Conservation (phyloP, 2,113 vertebrate genomes). For the Cheirogaleus medius region DNA sequence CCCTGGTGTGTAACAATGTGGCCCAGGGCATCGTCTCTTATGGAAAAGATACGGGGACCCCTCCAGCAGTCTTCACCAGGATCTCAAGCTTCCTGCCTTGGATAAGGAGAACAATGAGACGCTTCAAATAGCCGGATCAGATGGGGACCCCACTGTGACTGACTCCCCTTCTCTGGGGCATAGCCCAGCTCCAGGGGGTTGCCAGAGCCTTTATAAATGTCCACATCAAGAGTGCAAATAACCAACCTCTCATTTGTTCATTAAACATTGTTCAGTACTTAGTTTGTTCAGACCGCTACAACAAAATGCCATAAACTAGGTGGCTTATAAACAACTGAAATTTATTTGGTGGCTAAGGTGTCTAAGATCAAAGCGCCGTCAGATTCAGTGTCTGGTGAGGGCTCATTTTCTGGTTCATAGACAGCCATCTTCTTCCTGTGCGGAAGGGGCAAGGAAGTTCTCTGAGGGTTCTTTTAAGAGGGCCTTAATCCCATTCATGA, state of each 20-base stretch:
- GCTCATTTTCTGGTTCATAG: neutral
- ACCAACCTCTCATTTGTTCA: neutral
- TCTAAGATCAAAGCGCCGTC: neutral
- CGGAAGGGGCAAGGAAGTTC: neutral
- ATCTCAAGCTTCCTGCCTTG: constrained; percentile 47
- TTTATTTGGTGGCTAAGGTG: neutral
- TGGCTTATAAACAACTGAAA: neutral
- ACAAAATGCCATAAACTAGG: neutral
- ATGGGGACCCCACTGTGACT: neutral
- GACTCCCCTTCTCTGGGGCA: neutral
- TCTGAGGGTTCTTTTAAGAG: neutral
- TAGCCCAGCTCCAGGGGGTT: neutral
- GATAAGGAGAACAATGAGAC: constrained; percentile 58
- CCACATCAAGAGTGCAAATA: neutral
- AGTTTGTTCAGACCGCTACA: neutral
- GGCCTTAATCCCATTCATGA: neutral
- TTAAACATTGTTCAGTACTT: neutral
- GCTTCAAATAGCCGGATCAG: neutral
- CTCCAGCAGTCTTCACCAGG: constrained; percentile 69
- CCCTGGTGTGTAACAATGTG: constrained; percentile 45
- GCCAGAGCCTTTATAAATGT: neutral
- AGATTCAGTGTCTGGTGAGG: neutral
- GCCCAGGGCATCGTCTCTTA: constrained; percentile 71
- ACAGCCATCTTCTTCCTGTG: neutral
- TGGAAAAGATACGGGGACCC: rapidly evolving